phyloP scores from a whole-genome alignment of 1,140 invertebrate genomes.

The Polypedilum pembai region DNA sequence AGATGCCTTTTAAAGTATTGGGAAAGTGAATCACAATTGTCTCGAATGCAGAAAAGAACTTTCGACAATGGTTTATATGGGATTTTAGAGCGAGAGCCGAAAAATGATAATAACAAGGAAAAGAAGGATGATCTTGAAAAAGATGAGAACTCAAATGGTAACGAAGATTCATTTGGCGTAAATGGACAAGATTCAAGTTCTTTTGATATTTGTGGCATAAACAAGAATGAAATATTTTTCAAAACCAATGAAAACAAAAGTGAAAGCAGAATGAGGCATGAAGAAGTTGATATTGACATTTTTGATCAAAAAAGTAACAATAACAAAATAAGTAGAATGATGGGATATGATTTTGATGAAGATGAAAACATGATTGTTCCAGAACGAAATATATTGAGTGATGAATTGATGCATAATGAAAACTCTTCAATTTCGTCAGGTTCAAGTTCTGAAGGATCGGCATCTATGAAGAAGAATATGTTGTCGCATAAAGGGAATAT shows the following conservation, averaged over 20 bases:
- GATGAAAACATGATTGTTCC: not conserved
- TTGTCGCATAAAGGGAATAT: not conserved
- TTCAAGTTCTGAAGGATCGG: conserved; percentile 31
- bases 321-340: not conserved
- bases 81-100: not conserved
- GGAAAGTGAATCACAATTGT: conserved; percentile 46
- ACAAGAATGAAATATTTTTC: conserved; percentile 19
- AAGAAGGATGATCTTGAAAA: conserved; percentile 11
- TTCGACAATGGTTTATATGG: conserved; percentile 30
- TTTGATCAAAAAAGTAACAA: not conserved
- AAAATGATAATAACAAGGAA: not conserved
- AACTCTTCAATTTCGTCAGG: conserved; percentile 29
- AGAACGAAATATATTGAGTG: not conserved
- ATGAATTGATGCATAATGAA: conserved; percentile 7
- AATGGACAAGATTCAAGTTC: conserved; percentile 20
- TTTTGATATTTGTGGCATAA: not conserved
- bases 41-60: conserved; percentile 37
- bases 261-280: not conserved
- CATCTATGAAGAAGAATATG: conserved; percentile 29
- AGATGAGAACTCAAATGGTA: not conserved
- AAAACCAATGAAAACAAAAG: conserved; percentile 4
- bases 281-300: not conserved
- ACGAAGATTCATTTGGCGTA: not conserved
- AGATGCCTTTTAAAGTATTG: conserved; percentile 62
- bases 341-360: not conserved